Percentiles rank a stretch among this genome's conserved stretches.
These are phyloP conservation scores for Chaunax sp. DNA, from an alignment of 2,797 vertebrate species.

Conservation along the genomic window DNA sequence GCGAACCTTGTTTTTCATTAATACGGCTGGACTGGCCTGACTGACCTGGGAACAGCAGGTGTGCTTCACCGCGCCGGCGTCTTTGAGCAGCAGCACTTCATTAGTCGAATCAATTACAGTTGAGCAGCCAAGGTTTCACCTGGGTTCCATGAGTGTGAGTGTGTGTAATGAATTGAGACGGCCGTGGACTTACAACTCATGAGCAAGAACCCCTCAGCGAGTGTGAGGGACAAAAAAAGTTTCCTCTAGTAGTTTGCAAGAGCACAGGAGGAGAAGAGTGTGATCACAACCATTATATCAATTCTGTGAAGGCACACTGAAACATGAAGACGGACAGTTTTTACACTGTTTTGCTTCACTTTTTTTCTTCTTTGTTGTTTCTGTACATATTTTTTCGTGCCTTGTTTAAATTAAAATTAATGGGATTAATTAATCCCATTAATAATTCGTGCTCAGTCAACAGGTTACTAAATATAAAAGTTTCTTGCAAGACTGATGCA, in stretches of 20 bases:
- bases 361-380: too few relatives aligned
- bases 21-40: constrained; percentile 45
- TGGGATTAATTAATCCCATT: constrained; percentile 48
- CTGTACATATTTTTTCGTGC: too few relatives aligned
- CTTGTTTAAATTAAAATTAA: too few relatives aligned
- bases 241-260: constrained; percentile 37
- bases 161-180: constrained; percentile 65
- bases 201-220: constrained; percentile 47
- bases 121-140: constrained; percentile 71
- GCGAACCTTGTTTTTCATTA: constrained; percentile 62
- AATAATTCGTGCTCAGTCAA: constrained; percentile 55
- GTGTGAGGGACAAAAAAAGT: constrained; percentile 32
- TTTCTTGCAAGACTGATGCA: constrained; percentile 18
- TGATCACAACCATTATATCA: too few relatives aligned
- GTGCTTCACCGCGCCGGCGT: constrained; percentile 46
- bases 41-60: constrained; percentile 72
- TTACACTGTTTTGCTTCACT: too few relatives aligned
- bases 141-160: constrained; percentile 40
- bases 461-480: constrained; percentile 45
- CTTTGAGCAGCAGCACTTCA: constrained; percentile 74
- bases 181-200: constrained; percentile 36
- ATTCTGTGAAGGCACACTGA: too few relatives aligned
- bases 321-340: too few relatives aligned
- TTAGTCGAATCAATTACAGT: constrained; percentile 79
- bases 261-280: not conserved